Evolutionary conservation across 64 coral and sea anemone species (phyloP), one percentile per base, ranked within the genome.

Genomic region (Actinia equina): DNA sequence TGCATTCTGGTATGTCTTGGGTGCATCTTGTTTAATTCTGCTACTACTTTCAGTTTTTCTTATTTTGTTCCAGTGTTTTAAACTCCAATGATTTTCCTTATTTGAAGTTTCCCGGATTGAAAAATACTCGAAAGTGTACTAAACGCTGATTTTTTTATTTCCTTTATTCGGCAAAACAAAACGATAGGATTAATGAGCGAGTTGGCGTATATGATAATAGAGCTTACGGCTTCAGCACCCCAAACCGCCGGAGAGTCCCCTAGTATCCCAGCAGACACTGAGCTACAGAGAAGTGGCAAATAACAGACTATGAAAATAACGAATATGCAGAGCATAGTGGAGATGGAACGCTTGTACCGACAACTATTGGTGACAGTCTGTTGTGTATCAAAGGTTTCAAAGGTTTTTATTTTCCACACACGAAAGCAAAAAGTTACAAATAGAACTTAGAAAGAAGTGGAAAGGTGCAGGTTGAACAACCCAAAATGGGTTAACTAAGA

Each of bases 111-210:
- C 78, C 78, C 49, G 44, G 49, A 52, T 52, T 19, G 43, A 49
- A 49, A 16, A 2, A 44, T 81, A 7, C 43, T 52, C 43, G 78
- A 81, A 19, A 81, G 16, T 44, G 78, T 81, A 22, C 7, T 3
- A 10, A 44, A n/a, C 18, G 76, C 77, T 0, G 90, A 85, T 67
- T 80, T 85, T 67, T 83, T 85, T 13, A 92, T 77, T 52, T 92
- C 90, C 2, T 61, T 85, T 54, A 92, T 92, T 52, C 90, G 77
- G 76, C 90, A 87, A 80, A 87, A 92, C 60, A 87, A 87, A 62
- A 92, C 77, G 54, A 92, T 86, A 8, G 90, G 85, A 79, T 92
- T 92, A 30, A 92, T 45, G 11, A 86, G 79, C 10, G 90, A 86
- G 77, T 92, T 92, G 0, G 85, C 41, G 12, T 87, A 79, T 1